Evolutionary conservation across 2,797 vertebrate species (phyloP).

Genomic region (Melanotaenia trifasciata): DNA sequence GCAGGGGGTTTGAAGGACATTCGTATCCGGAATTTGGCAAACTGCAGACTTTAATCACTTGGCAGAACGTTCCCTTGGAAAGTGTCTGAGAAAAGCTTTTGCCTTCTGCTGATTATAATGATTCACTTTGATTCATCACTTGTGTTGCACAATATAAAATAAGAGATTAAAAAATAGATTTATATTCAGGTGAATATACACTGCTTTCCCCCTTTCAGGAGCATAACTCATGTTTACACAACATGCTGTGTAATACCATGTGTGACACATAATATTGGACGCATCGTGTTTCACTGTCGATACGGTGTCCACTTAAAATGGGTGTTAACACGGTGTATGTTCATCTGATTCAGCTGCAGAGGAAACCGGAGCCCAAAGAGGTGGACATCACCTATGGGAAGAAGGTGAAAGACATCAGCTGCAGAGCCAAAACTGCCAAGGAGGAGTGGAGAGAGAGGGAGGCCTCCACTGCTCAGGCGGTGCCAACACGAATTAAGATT

Average conservation of each 20-base stretch:
- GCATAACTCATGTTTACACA: constrained; percentile 58
- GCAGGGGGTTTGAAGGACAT: constrained; percentile 32
- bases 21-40: constrained; percentile 30
- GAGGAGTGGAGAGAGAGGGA: constrained; percentile 95
- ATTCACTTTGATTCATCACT: constrained; percentile 31
- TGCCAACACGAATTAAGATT: constrained; percentile 96
- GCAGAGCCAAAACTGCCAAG: constrained; percentile 92
- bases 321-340: constrained; percentile 75
- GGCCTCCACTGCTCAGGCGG: constrained; percentile 87
- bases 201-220: constrained; percentile 16
- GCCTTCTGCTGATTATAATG: constrained; percentile 16
- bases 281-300: constrained; percentile 67
- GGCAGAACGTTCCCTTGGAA: constrained; percentile 33
- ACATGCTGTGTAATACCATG: constrained; percentile 58
- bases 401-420: constrained; percentile 90
- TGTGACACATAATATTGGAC: constrained; percentile 51
- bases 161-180: constrained; percentile 16
- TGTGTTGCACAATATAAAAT: constrained; percentile 10
- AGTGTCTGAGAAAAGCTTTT: constrained; percentile 18
- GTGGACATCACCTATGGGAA: constrained; percentile 90
- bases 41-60: constrained; percentile 18
- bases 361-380: constrained; percentile 93
- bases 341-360: constrained; percentile 83
- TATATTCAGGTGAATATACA: constrained; percentile 8
- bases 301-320: constrained; percentile 55